Evolutionary conservation across 2,113 vertebrate species (phyloP).

Genomic region (Syrmaticus mikado): DNA sequence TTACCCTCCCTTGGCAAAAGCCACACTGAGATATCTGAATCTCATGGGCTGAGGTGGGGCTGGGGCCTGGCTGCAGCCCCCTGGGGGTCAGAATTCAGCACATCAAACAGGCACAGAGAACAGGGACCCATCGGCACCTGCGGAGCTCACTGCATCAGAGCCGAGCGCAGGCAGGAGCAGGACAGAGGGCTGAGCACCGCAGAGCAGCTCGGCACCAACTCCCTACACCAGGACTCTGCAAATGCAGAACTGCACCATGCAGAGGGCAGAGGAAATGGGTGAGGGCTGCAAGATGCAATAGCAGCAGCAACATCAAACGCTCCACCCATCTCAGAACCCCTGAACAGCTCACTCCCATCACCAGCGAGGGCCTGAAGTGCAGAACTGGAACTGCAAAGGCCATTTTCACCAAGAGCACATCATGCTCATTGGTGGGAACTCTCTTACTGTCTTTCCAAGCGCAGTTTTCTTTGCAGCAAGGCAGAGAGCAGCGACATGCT

Average conservation of each 20-base stretch:
- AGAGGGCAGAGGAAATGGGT: not conserved
- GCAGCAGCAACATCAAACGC: not conserved
- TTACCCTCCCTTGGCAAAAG: constrained; percentile 5
- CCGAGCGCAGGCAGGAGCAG: not conserved
- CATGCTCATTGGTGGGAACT: not conserved
- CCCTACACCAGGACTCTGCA: not conserved
- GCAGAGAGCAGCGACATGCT: fast-evolving
- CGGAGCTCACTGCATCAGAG: not conserved
- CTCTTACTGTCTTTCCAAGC: fast-evolving
- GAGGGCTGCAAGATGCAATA: not conserved
- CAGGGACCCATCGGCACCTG: fast-evolving
- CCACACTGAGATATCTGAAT: not conserved
- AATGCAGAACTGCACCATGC: not conserved
- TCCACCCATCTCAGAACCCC: not conserved
- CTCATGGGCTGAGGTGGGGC: not conserved
- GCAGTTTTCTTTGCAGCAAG: not conserved
- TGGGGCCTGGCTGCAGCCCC: not conserved
- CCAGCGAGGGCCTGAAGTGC: not conserved
- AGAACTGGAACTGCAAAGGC: not conserved
- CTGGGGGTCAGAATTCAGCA: not conserved
- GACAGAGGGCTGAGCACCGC: not conserved
- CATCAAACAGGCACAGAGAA: fast-evolving
- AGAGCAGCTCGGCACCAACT: not conserved
- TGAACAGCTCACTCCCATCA: not conserved
- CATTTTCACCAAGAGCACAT: not conserved